phyloP scores from a whole-genome alignment of 2,888 invertebrate species.

The Gymnoscelis rufifasciata region DNA sequence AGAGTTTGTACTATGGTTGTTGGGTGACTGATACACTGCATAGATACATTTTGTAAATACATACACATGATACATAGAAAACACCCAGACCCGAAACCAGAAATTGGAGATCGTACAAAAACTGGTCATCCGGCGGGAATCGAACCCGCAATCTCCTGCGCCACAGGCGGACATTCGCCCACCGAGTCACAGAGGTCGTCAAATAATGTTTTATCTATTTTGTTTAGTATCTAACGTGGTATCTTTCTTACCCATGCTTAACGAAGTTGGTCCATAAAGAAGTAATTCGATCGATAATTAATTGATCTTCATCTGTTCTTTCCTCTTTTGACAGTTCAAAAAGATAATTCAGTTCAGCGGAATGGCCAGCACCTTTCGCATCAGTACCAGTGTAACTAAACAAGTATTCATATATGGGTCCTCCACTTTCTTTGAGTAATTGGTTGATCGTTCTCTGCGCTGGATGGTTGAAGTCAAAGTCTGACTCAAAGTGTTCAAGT shows the following conservation, averaged over 20 bases:
- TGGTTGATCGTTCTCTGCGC: constrained; percentile 50
- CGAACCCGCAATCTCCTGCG: too few species aligned
- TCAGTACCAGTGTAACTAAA: constrained; percentile 53
- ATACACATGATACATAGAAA: too few species aligned
- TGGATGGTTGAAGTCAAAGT: constrained; percentile 60
- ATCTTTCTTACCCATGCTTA: constrained; percentile 57
- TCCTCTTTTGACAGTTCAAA: constrained; percentile 38
- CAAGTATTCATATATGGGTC: constrained; percentile 56
- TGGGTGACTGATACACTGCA: too few species aligned
- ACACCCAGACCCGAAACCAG: too few species aligned
- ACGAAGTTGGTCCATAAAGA: constrained; percentile 66
- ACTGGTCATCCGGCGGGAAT: too few species aligned
- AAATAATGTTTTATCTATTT: too few species aligned
- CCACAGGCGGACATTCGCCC: too few species aligned
- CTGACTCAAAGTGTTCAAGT: constrained; percentile 57
- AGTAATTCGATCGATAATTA: constrained; percentile 50
- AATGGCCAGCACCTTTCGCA: constrained; percentile 45
- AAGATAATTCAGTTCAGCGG: constrained; percentile 56
- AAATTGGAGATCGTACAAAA: too few species aligned
- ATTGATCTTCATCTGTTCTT: constrained; percentile 42
- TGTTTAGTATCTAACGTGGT: too few species aligned
- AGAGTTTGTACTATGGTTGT: too few species aligned
- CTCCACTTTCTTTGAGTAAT: constrained; percentile 52
- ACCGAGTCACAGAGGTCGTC: too few species aligned
- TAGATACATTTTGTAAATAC: too few species aligned